Evolutionary conservation across 2,797 vertebrate species (phyloP).

Genomic region (Epinephelus awoara): DNA sequence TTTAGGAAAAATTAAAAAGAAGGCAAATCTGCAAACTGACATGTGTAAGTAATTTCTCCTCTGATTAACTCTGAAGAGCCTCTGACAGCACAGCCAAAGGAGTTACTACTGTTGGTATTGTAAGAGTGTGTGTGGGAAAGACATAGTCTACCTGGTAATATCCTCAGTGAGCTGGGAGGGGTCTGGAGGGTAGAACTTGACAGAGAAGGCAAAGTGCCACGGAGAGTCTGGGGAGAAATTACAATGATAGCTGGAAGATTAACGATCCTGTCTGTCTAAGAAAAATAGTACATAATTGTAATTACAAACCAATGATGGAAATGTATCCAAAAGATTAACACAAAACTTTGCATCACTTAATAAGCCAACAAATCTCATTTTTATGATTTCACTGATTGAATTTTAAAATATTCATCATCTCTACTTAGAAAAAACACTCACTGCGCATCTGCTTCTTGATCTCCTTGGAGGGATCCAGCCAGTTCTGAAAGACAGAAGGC

Average conservation of each 20-base stretch:
- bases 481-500: constrained; percentile 91
- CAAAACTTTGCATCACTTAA: background rate
- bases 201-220: constrained; percentile 96
- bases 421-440: constrained; percentile 84
- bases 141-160: constrained; percentile 91
- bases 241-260: constrained; percentile 26
- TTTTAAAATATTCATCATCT: constrained; percentile 40
- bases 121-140: constrained; percentile 1
- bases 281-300: background rate
- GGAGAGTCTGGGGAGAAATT: constrained; percentile 86
- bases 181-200: constrained; percentile 98
- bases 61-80: constrained; percentile 40
- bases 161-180: constrained; percentile 97
- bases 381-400: constrained; percentile 6
- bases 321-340: background rate
- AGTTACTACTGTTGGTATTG: background rate
- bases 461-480: constrained; percentile 99
- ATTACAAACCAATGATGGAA: constrained; percentile 3
- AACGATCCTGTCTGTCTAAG: background rate
- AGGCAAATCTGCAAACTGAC: constrained; percentile 21
- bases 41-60: constrained; percentile 31
- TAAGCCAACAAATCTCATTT: constrained; percentile 18
- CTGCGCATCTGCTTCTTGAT: constrained; percentile 99
- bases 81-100: constrained; percentile 41
- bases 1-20: constrained; percentile 27